Percentiles rank a stretch among this genome's conserved stretches.
Conservation (phyloP, 2,888 invertebrate genomes). For the Drosophila longiperda region DNA sequence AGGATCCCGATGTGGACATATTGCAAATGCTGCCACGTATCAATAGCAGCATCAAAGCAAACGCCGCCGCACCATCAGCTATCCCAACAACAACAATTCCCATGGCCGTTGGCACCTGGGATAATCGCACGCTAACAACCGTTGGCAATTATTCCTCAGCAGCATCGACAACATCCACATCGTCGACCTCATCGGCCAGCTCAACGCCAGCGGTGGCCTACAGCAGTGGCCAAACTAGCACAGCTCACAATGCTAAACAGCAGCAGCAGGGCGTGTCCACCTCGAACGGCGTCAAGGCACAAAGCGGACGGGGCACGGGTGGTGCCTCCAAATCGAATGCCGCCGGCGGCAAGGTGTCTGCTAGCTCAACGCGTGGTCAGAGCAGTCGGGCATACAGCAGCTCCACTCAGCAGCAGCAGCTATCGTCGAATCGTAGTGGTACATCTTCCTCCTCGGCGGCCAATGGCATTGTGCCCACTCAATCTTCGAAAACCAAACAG, state of each 20-base stretch:
- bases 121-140: conserved; percentile 78
- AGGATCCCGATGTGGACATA: conserved; percentile 97
- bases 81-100: conserved; percentile 8
- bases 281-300: conserved; percentile 37
- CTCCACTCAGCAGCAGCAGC: conserved; percentile 25
- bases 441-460: conserved; percentile 12
- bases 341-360: conserved; percentile 40
- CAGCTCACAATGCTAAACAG: conserved; percentile 42
- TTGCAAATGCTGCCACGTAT: conserved; percentile 91
- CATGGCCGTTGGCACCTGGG: conserved; percentile 83
- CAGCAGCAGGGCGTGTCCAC: conserved; percentile 24
- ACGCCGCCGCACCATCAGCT: conserved; percentile 11
- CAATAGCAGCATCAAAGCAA: conserved; percentile 83
- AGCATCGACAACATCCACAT: conserved; percentile 76
- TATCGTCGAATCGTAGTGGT: conserved; percentile 21
- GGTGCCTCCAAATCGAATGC: conserved; percentile 38
- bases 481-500: conserved; percentile 42
- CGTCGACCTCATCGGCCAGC: conserved; percentile 73
- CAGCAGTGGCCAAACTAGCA: conserved; percentile 39
- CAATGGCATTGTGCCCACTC: conserved; percentile 40
- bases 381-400: conserved; percentile 46
- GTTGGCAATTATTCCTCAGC: conserved; percentile 68
- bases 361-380: conserved; percentile 50
- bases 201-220: conserved; percentile 60
- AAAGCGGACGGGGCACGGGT: conserved; percentile 40